A percentile compares a stretch with the other conserved stretches of the same genome.
These are phyloP conservation scores for Formica exsecta DNA, from an alignment of 1,140 invertebrate species.

Conservation along the genomic window DNA sequence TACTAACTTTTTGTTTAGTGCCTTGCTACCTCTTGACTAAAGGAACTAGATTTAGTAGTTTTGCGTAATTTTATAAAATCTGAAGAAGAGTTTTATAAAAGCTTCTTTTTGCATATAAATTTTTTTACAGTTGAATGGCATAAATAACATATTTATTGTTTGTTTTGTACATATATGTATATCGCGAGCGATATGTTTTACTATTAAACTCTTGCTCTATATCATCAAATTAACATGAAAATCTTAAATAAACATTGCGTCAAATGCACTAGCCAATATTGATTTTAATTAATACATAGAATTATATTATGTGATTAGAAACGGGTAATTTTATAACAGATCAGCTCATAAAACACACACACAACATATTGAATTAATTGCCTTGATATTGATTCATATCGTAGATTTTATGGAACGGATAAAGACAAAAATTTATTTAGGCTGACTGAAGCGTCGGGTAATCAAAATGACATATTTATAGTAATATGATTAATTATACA, in stretches of 20 bases:
- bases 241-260: constrained; percentile 36
- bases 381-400: constrained; percentile 25
- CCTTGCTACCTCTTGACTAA: constrained; percentile 9
- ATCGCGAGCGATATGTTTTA: background rate
- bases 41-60: constrained; percentile 31
- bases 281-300: constrained; percentile 38
- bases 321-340: background rate
- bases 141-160: background rate
- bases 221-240: constrained; percentile 22
- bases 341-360: background rate
- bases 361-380: constrained; percentile 40
- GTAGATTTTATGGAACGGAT: background rate
- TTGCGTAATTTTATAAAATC: constrained; percentile 21
- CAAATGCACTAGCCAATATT: constrained; percentile 36
- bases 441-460: constrained; percentile 9
- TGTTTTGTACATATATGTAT: background rate
- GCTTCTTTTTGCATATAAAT: background rate
- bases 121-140: background rate
- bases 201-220: constrained; percentile 5
- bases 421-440: constrained; percentile 39
- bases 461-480: background rate
- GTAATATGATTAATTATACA: constrained; percentile 1
- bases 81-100: background rate
- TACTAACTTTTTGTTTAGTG: constrained; percentile 47
- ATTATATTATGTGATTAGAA: constrained; percentile 26